These are phyloP conservation scores for Grapholita molesta DNA, from an alignment of 1,140 invertebrate species.

Conservation along the genomic window DNA sequence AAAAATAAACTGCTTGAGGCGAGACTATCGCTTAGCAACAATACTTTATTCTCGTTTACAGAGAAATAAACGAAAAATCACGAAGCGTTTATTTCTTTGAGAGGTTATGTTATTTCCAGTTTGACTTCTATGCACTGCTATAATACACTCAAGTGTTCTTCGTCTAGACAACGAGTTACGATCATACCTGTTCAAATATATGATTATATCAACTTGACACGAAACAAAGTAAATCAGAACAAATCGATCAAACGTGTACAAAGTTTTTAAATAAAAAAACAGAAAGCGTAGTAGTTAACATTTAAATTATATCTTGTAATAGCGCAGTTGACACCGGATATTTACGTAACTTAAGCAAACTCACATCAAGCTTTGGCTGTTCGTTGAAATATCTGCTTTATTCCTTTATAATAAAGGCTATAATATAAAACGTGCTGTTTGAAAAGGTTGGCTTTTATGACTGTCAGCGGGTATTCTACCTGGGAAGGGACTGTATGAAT, in stretches of 20 bases:
- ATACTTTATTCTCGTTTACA: not conserved
- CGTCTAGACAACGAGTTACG: not conserved
- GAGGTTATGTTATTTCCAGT: too few relatives aligned
- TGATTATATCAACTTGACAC: not conserved
- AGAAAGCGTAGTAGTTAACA: slow-evolving; percentile 1
- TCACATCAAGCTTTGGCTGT: not conserved
- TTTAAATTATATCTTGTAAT: slow-evolving; percentile 17
- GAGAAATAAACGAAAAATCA: not conserved
- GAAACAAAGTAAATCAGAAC: not conserved
- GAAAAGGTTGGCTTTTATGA: not conserved
- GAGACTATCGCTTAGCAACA: not conserved
- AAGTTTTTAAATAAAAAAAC: not conserved
- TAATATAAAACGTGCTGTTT: not conserved
- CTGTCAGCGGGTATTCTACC: not conserved
- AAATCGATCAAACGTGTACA: not conserved
- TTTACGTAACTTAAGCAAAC: not conserved
- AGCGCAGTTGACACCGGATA: not conserved
- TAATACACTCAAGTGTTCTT: too few relatives aligned
- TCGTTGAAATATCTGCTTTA: not conserved
- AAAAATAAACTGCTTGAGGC: too few relatives aligned
- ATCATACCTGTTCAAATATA: not conserved
- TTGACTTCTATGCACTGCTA: too few relatives aligned
- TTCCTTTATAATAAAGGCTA: not conserved
- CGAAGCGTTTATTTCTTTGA: not conserved
- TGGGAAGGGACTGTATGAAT: slow-evolving; percentile 12